These are phyloP conservation scores for Akabosia matsudoensis DNA, from an alignment of 1,140 invertebrate genomes.

Conservation along the genomic window DNA sequence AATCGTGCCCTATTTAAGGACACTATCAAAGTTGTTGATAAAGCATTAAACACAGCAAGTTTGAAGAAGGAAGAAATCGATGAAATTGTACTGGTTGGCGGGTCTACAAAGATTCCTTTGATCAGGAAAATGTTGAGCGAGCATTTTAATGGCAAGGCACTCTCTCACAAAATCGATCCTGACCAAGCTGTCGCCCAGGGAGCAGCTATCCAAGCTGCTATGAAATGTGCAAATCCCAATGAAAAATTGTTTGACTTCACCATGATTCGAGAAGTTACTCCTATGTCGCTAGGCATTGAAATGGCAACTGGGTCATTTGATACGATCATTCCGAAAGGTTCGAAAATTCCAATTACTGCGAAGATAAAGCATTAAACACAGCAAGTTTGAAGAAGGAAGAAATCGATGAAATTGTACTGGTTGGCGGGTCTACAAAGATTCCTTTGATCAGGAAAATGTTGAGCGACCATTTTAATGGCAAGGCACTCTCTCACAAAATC, in stretches of 20 bases:
- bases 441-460: conserved; percentile 34
- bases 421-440: conserved; percentile 40
- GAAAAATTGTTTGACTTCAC: not conserved
- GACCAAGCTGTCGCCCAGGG: conserved; percentile 61
- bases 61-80: conserved; percentile 54
- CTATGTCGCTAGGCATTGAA: conserved; percentile 21
- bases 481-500: conserved; percentile 48
- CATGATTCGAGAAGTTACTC: conserved; percentile 18
- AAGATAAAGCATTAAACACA: conserved; percentile 57
- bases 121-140: conserved; percentile 27
- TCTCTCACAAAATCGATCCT: conserved; percentile 52
- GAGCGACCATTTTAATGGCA: conserved; percentile 22
- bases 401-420: conserved; percentile 42
- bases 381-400: conserved; percentile 57
- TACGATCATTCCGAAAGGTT: conserved; percentile 51
- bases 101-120: conserved; percentile 37
- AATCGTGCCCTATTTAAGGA: conserved; percentile 53
- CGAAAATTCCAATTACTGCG: conserved; percentile 60
- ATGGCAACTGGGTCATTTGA: not conserved
- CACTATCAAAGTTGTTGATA: conserved; percentile 61
- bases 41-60: conserved; percentile 58
- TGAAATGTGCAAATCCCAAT: conserved; percentile 40
- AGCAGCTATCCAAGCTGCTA: conserved; percentile 53
- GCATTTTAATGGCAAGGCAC: conserved; percentile 25
- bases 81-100: conserved; percentile 42